Conservation (phyloP, 2,888 invertebrate species). For the Polydrusus cervinus region DNA sequence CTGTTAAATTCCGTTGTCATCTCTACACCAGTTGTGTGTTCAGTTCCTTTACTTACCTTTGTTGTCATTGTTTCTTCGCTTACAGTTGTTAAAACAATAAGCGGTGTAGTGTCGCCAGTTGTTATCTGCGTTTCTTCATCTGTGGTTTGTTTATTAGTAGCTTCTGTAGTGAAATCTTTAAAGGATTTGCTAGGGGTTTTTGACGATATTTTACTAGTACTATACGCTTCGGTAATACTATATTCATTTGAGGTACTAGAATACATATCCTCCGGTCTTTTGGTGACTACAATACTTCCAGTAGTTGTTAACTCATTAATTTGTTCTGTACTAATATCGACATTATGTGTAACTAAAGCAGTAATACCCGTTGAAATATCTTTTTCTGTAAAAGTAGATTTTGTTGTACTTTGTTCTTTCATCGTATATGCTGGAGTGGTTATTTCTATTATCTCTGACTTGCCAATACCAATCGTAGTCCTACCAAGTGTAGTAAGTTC, state of each 20-base stretch:
- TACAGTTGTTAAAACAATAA: not conserved
- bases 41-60: not conserved
- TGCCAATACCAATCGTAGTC: conserved; percentile 44
- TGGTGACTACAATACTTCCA: conserved; percentile 41
- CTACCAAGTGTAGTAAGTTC: conserved; percentile 49
- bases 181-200: not conserved
- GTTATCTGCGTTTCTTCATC: not conserved
- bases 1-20: not conserved
- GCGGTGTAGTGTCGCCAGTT: not conserved
- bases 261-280: conserved; percentile 1
- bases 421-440: conserved; percentile 37
- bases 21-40: not conserved
- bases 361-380: not conserved
- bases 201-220: not conserved
- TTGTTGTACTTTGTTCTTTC: conserved; percentile 10
- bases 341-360: conserved; percentile 29
- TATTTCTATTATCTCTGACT: conserved; percentile 41
- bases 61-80: not conserved
- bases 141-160: not conserved
- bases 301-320: conserved; percentile 47
- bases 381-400: not conserved
- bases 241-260: conserved; percentile 6
- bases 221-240: not conserved
- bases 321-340: conserved; percentile 44
- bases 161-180: not conserved